Evolutionary conservation across 2,113 vertebrate genomes (phyloP).

Genomic region (Oncorhynchus mykiss): DNA sequence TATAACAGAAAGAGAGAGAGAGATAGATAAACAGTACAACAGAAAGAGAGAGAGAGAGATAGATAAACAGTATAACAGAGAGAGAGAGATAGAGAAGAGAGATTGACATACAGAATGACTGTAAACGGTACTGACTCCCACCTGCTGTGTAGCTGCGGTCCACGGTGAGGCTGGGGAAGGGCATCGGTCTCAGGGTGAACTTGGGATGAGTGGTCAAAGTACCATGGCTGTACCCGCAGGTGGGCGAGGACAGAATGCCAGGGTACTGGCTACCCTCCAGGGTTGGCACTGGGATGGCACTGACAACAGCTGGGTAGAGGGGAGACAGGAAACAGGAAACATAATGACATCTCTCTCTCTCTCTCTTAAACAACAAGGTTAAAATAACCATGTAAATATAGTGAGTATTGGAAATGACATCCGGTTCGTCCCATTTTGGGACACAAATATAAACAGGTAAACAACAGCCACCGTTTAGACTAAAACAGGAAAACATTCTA

Average conservation of each 20-base stretch:
- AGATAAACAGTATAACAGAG: background rate
- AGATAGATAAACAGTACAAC: background rate
- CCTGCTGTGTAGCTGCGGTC: conserved; percentile 84
- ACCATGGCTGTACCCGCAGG: conserved; percentile 84
- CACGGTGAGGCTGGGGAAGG: conserved; percentile 86
- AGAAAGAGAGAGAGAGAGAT: background rate
- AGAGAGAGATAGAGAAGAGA: background rate
- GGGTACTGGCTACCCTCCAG: conserved; percentile 92
- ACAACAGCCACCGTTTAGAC: too few species aligned
- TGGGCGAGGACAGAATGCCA: conserved; percentile 88
- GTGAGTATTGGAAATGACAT: background rate
- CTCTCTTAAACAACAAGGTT: background rate
- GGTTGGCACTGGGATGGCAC: conserved; percentile 89
- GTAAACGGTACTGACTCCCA: conserved; percentile 49
- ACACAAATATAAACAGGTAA: too few species aligned
- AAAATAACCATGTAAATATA: background rate
- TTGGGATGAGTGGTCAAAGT: conserved; percentile 73
- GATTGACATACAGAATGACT: background rate
- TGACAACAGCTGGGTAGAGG: conserved; percentile 83
- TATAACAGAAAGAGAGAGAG: background rate
- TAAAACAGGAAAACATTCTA: background rate
- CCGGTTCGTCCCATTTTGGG: too few species aligned
- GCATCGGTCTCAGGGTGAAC: conserved; percentile 89
- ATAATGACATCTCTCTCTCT: background rate
- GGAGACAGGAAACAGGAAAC: conserved; percentile 10